Evolutionary conservation across 2,888 invertebrate species (phyloP).

Genomic region (Sphaeridia pumilis): DNA sequence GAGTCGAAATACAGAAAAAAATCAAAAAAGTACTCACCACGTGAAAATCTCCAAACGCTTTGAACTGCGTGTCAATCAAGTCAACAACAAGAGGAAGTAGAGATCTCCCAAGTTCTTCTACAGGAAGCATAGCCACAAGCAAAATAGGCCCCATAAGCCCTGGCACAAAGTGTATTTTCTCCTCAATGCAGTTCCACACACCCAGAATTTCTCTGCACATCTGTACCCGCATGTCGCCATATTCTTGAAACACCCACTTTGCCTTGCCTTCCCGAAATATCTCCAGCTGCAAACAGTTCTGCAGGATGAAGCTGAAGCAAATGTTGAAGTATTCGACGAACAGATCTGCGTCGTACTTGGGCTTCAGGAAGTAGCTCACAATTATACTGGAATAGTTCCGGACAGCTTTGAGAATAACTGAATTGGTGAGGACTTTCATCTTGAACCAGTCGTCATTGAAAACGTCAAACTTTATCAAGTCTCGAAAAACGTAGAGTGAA

Average conservation of each 20-base stretch:
- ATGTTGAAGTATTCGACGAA: conserved; percentile 69
- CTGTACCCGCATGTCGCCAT: conserved; percentile 79
- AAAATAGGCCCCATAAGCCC: conserved; percentile 87
- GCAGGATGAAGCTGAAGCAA: conserved; percentile 67
- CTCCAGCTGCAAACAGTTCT: conserved; percentile 66
- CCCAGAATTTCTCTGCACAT: conserved; percentile 86
- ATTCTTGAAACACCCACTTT: conserved; percentile 62
- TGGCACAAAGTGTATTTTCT: conserved; percentile 65
- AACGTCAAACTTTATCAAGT: conserved; percentile 64
- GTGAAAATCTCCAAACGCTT: conserved; percentile 40
- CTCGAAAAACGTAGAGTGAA: conserved; percentile 66
- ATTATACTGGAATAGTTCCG: conserved; percentile 58
- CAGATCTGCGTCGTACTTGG: conserved; percentile 38
- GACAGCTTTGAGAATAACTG: conserved; percentile 68
- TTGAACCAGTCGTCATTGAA: conserved; percentile 86
- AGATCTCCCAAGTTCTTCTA: neutral
- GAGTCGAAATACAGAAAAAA: neutral
- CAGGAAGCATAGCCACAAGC: conserved; percentile 61
- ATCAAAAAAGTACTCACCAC: neutral
- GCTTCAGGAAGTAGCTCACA: conserved; percentile 10
- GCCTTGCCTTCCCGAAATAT: conserved; percentile 68
- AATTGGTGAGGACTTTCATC: conserved; percentile 76
- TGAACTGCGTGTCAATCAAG: conserved; percentile 9
- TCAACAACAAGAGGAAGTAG: conserved; percentile 51
- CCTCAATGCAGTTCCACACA: conserved; percentile 78